Evolutionary conservation across 2,797 vertebrate genomes (phyloP).

Genomic region (Scolopax bukidnonensis): DNA sequence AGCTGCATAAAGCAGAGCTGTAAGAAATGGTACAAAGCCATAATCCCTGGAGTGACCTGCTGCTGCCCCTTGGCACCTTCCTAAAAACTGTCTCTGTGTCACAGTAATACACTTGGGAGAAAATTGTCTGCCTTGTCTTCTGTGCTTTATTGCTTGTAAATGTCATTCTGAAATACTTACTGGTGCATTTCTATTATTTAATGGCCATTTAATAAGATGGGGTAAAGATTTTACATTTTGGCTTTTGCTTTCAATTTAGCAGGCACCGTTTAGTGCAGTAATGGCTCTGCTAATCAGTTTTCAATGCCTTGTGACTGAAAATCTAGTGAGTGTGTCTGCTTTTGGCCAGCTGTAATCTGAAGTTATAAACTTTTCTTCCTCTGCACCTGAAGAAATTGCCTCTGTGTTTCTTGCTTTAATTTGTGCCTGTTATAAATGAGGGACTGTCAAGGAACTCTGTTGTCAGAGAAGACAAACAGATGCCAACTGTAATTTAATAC

Average conservation of each 20-base stretch:
- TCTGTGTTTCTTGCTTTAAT: neutral
- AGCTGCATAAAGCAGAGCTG: neutral
- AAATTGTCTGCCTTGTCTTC: conserved; percentile 15
- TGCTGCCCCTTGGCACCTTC: neutral
- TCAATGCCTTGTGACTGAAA: neutral
- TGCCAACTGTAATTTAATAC: neutral
- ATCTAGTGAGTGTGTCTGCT: neutral
- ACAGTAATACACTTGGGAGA: neutral
- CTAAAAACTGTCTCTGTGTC: neutral
- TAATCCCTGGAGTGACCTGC: neutral
- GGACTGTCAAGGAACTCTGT: neutral
- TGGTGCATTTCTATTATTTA: conserved; percentile 24
- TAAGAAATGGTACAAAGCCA: neutral
- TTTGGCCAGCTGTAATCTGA: neutral
- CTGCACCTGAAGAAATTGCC: neutral
- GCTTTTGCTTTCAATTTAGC: conserved; percentile 12
- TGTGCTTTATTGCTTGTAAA: conserved; percentile 28
- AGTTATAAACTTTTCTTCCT: neutral
- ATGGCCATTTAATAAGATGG: conserved; percentile 22
- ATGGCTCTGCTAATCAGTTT: conserved; percentile 1
- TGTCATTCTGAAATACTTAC: conserved; percentile 7
- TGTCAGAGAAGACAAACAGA: neutral
- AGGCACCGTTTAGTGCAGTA: neutral
- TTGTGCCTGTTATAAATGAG: neutral
- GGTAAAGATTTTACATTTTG: conserved; percentile 43